Evolutionary conservation across 2,797 vertebrate species (phyloP).

Genomic region (Neomorphus geoffroyi): DNA sequence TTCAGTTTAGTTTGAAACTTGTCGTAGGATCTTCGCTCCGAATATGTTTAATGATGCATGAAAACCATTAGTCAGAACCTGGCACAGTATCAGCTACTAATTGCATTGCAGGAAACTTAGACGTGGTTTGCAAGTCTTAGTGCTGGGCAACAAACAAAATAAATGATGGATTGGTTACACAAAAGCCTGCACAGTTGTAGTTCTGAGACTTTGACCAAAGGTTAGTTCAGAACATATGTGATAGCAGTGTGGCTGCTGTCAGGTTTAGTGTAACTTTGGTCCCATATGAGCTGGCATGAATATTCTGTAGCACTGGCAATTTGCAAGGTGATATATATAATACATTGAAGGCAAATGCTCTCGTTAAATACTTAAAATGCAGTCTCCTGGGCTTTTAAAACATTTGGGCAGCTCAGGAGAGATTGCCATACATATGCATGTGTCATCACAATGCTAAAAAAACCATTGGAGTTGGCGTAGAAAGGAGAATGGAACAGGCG

Average conservation of each 20-base stretch:
- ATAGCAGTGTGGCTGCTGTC: constrained; percentile 43
- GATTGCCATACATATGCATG: not conserved
- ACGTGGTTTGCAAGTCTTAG: constrained; percentile 45
- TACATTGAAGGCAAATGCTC: constrained; percentile 13
- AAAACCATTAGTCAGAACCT: constrained; percentile 58
- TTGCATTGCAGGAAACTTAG: constrained; percentile 51
- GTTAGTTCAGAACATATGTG: constrained; percentile 57
- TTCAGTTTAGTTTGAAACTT: constrained; percentile 62
- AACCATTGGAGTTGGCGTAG: not conserved
- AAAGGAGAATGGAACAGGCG: not conserved
- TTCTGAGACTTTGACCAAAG: constrained; percentile 42
- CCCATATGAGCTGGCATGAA: constrained; percentile 22
- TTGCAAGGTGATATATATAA: constrained; percentile 44
- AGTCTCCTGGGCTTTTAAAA: not conserved
- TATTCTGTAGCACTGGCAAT: constrained; percentile 30
- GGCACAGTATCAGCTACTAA: constrained; percentile 55
- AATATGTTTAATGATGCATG: constrained; percentile 66
- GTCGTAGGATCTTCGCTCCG: constrained; percentile 37
- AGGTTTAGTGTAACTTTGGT: constrained; percentile 33
- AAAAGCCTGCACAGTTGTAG: constrained; percentile 1
- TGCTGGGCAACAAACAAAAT: constrained; percentile 55
- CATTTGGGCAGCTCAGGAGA: not conserved
- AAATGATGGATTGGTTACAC: constrained; percentile 37
- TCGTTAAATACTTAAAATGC: constrained; percentile 40
- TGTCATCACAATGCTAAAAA: not conserved